Conservation (phyloP, 2,888 invertebrate species). For the Cryptus viduatorius region DNA sequence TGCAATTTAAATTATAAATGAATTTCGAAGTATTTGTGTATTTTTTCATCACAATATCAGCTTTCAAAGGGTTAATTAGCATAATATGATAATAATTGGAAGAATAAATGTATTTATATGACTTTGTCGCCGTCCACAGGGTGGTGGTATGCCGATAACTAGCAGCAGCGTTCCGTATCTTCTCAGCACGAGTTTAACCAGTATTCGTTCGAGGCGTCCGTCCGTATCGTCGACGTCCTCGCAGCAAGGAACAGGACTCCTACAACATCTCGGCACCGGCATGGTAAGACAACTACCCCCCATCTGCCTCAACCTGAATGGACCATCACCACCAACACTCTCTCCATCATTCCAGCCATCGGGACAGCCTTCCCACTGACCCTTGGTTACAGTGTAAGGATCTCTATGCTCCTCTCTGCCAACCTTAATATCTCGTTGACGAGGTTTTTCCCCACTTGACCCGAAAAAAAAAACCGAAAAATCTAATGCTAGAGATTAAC, state of each 20-base stretch:
- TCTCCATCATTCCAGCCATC: slow-evolving; percentile 85
- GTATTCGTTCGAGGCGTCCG: slow-evolving; percentile 91
- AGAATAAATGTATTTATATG: neutral
- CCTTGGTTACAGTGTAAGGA: slow-evolving; percentile 86
- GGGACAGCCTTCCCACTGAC: slow-evolving; percentile 86
- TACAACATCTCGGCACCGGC: slow-evolving; percentile 96
- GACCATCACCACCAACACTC: slow-evolving; percentile 86
- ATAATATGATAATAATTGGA: neutral
- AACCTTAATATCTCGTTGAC: slow-evolving; percentile 65
- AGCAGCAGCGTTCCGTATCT: slow-evolving; percentile 95
- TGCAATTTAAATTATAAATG: neutral
- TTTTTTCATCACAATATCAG: neutral
- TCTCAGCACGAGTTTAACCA: slow-evolving; percentile 92
- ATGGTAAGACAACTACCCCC: slow-evolving; percentile 95
- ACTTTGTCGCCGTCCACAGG: slow-evolving; percentile 86
- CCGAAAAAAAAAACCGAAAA: slow-evolving; percentile 57
- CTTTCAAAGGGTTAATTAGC: slow-evolving; percentile 13
- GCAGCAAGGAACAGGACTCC: slow-evolving; percentile 90
- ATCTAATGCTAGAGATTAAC: slow-evolving; percentile 25
- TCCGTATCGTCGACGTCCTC: slow-evolving; percentile 90
- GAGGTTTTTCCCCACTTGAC: slow-evolving; percentile 57
- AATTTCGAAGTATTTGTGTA: neutral
- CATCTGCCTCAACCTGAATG: slow-evolving; percentile 89
- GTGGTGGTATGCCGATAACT: slow-evolving; percentile 95
- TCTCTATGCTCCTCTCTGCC: slow-evolving; percentile 81